Evolutionary conservation across 2,888 invertebrate genomes (phyloP).

Genomic region (Caenorhabditis afra): DNA sequence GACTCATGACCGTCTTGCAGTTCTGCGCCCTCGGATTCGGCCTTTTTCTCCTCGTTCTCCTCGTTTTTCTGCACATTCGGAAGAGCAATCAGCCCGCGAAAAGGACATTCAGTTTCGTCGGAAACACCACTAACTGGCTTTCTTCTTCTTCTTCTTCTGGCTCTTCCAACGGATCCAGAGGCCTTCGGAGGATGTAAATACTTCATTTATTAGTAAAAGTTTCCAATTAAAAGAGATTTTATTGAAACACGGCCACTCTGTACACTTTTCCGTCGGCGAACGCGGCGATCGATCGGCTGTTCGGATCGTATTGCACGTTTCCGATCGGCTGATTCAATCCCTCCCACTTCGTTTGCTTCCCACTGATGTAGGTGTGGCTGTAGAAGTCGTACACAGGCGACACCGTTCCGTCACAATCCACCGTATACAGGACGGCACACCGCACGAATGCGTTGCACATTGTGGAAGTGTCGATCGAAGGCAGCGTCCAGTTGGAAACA

Average conservation of each 20-base stretch:
- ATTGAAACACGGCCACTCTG: constrained; percentile 37
- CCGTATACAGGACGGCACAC: constrained; percentile 61
- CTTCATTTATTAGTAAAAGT: constrained; percentile 11
- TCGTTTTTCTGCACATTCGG: constrained; percentile 46
- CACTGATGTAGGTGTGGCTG: constrained; percentile 57
- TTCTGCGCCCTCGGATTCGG: constrained; percentile 58
- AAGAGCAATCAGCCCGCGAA: not conserved
- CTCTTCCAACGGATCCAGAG: constrained; percentile 10
- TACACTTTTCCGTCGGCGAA: constrained; percentile 57
- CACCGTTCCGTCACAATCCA: constrained; percentile 51
- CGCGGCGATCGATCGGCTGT: constrained; percentile 52
- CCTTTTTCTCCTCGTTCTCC: constrained; percentile 48
- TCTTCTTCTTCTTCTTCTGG: constrained; percentile 13
- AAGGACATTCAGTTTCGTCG: constrained; percentile 15
- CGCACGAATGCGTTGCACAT: constrained; percentile 65
- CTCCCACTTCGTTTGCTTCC: constrained; percentile 41
- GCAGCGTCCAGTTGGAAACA: constrained; percentile 55
- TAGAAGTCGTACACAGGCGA: constrained; percentile 64
- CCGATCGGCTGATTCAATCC: constrained; percentile 33
- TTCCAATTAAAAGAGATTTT: not conserved
- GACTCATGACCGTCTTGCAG: constrained; percentile 61
- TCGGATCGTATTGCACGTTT: constrained; percentile 66
- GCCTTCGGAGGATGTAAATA: constrained; percentile 32
- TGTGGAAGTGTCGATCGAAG: constrained; percentile 41
- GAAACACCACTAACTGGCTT: constrained; percentile 29